Percentiles rank a stretch among this genome's conserved stretches.
Conservation (phyloP, 1,140 invertebrate species). For the Zophobas atratus region DNA sequence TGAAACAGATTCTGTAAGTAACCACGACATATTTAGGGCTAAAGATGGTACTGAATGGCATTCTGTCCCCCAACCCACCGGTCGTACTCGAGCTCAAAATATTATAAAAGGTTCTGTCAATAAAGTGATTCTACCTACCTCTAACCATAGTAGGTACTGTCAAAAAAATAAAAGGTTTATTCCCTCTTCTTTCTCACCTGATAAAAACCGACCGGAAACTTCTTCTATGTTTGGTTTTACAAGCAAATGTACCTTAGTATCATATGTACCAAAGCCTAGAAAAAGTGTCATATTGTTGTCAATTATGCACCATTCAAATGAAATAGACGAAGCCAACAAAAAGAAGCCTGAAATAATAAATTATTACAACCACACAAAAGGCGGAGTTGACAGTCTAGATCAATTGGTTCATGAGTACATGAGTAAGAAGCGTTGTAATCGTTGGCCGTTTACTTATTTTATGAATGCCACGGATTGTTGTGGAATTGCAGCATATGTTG, state of each 20-base stretch:
- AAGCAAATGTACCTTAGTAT: slow-evolving; percentile 5
- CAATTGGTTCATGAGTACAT: slow-evolving; percentile 66
- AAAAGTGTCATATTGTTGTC: slow-evolving; percentile 23
- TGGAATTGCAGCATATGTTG: slow-evolving; percentile 32
- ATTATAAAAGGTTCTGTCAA: too few relatives aligned
- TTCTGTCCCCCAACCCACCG: too few relatives aligned
- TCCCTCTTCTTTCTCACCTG: too few relatives aligned
- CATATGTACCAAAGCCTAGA: slow-evolving; percentile 2
- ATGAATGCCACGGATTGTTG: slow-evolving; percentile 19
- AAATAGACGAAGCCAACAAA: neutral
- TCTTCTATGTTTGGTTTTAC: too few relatives aligned
- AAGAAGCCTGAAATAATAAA: slow-evolving; percentile 64
- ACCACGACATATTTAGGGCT: too few relatives aligned
- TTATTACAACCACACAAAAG: slow-evolving; percentile 68
- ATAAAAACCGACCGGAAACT: too few relatives aligned
- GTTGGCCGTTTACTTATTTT: slow-evolving; percentile 47
- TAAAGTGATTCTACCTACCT: too few relatives aligned
- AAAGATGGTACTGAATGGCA: too few relatives aligned
- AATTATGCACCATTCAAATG: neutral
- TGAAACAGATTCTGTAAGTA: too few relatives aligned
- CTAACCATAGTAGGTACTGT: too few relatives aligned
- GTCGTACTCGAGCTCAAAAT: too few relatives aligned
- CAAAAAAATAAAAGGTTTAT: too few relatives aligned
- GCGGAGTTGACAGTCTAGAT: slow-evolving; percentile 69
- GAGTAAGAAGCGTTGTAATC: slow-evolving; percentile 45